phyloP scores from a whole-genome alignment of 2,888 invertebrate species.

The Neoscelio sp. region DNA sequence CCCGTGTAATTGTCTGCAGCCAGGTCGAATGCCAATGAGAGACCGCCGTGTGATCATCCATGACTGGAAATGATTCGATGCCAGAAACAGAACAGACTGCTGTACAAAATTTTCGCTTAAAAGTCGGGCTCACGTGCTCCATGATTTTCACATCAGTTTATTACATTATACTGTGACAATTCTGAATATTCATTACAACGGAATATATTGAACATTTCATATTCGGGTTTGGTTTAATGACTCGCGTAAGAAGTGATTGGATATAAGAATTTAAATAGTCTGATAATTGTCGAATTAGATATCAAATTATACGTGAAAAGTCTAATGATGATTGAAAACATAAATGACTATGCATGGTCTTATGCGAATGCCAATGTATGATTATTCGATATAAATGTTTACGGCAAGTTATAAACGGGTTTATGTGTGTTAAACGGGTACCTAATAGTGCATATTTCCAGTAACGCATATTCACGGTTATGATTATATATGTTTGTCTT shows the following conservation, averaged over 20 bases:
- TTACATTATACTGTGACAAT: constrained; percentile 48
- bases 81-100: constrained; percentile 53
- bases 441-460: no score
- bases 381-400: no score
- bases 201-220: constrained; percentile 15
- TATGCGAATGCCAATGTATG: no score
- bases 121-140: constrained; percentile 16
- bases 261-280: no score
- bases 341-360: no score
- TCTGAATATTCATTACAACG: constrained; percentile 8
- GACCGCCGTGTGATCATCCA: constrained; percentile 61
- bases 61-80: constrained; percentile 61
- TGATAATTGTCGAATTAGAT: no score
- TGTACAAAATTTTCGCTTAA: constrained; percentile 41
- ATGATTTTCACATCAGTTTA: constrained; percentile 45
- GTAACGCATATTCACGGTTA: no score
- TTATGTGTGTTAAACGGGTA: no score
- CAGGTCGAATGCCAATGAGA: constrained; percentile 73
- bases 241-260: neutral
- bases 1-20: constrained; percentile 74
- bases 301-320: no score
- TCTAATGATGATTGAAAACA: no score
- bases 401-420: no score
- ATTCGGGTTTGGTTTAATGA: constrained; percentile 34
- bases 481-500: no score